Evolutionary conservation across 2,797 vertebrate genomes (phyloP).

Genomic region (Melanotaenia parkinsoni): DNA sequence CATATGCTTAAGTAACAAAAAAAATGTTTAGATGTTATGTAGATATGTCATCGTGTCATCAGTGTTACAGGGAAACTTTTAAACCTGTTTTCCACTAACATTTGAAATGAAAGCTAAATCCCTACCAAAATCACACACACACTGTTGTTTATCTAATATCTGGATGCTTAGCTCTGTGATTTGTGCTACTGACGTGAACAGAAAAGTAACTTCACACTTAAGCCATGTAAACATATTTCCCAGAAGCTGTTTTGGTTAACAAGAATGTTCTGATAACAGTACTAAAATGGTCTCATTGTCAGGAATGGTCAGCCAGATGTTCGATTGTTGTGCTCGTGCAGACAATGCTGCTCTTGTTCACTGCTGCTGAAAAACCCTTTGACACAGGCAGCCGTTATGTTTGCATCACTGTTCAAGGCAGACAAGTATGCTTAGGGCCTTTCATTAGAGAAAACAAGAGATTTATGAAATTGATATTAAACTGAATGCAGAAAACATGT

Average conservation of each 20-base stretch:
- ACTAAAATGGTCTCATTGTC: constrained; percentile 17
- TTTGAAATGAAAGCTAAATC: neutral
- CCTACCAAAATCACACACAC: constrained; percentile 17
- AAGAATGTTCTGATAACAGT: constrained; percentile 29
- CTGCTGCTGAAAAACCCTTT: constrained; percentile 23
- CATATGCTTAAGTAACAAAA: neutral
- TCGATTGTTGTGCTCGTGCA: constrained; percentile 9
- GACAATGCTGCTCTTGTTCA: constrained; percentile 28
- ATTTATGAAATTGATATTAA: neutral
- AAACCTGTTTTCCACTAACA: neutral
- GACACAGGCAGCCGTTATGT: neutral
- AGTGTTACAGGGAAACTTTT: neutral
- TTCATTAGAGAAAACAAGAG: neutral
- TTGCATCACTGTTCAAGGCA: neutral
- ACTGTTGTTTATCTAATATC: constrained; percentile 32
- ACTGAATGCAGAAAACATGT: neutral
- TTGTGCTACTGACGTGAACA: constrained; percentile 8
- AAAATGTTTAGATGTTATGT: neutral
- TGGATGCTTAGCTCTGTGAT: constrained; percentile 27
- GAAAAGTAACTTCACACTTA: constrained; percentile 24
- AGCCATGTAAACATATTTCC: constrained; percentile 20
- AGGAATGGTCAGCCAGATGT: constrained; percentile 15
- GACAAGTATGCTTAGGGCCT: constrained; percentile 8
- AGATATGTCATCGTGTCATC: neutral
- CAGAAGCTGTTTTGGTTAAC: constrained; percentile 15